Base-by-base conservation (phyloP, 1,140 invertebrate species). In the Notospermus geniculatus region DNA sequence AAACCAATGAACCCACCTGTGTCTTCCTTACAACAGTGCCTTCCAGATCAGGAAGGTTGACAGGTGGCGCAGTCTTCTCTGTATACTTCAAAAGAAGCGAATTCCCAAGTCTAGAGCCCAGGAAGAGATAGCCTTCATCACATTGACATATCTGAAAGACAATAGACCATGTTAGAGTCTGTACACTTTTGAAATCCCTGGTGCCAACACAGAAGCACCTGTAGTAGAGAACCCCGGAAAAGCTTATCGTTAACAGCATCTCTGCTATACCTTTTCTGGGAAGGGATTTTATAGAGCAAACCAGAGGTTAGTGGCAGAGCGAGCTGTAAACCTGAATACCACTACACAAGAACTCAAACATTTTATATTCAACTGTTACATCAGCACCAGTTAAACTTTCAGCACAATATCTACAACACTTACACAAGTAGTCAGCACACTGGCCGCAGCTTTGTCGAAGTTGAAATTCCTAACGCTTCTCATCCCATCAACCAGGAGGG, bases 61-160 rank as follows among this genome's bases (percentile, higher is more conserved):
- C 25, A 11, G 29, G 29, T 9, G 23, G 23, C 2, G 17, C 29
- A 28, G 36, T 89, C 80, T 95, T 93, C 81, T 95, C 92, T 53
- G 88, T 92, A 70, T 95, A 95, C 65, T 92, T 86, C 13, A 98
- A 79, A 1, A 99, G 78, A n/a, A 98, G 81, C 0, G 96, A 98
- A 82, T 98, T 98, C 5, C 95, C 96, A 5, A 99, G 83, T n/a
- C 96, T 86, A 0, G 96, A 99, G 1, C 96, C 96, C 46, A 99
- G 83, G 77, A 99, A 99, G 5, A 99, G 79, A 76, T 95, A 97
- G 71, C 93, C 93, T 67, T 93, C 90, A 79, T 94, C 92, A 83
- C 91, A 94, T 19, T 94, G 84, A 75, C 91, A 91, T 74, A 96
- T 91, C 91, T 93, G 78, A 22, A 83, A 80, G 62, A 65, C n/a